A percentile compares a stretch with the other conserved stretches of the same genome.
phyloP scores from a whole-genome alignment of 2,888 invertebrate genomes.

The Macropis europaea region DNA sequence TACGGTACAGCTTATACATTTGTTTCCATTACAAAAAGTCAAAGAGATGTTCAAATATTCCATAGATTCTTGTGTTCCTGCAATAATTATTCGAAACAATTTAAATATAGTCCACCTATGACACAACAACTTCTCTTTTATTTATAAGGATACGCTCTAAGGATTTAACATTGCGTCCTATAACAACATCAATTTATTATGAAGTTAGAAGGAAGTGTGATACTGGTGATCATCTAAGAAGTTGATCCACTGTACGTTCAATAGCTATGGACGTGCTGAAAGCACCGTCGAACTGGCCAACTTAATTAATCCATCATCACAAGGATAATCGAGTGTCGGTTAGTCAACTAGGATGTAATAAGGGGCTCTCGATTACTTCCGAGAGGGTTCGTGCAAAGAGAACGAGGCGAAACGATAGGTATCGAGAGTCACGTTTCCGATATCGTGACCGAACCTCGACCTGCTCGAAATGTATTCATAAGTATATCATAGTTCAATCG shows the following conservation, averaged over 20 bases:
- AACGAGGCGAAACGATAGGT: slow-evolving; percentile 13
- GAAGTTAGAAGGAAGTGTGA: not conserved
- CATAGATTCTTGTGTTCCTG: too few species aligned
- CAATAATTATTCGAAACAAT: too few species aligned
- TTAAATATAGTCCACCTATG: too few species aligned
- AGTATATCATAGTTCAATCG: not conserved
- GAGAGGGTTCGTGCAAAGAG: slow-evolving; percentile 17
- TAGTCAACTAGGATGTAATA: slow-evolving; percentile 39
- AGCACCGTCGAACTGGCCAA: slow-evolving; percentile 10
- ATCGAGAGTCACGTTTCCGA: slow-evolving; percentile 32
- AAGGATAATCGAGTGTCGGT: slow-evolving; percentile 44
- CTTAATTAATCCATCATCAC: slow-evolving; percentile 47
- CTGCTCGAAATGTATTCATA: slow-evolving; percentile 21
- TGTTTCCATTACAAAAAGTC: too few species aligned
- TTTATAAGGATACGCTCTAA: too few species aligned
- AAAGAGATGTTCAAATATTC: too few species aligned
- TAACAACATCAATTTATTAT: too few species aligned
- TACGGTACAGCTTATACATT: too few species aligned
- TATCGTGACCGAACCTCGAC: slow-evolving; percentile 24
- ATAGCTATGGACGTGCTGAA: slow-evolving; percentile 39
- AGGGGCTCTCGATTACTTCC: slow-evolving; percentile 48
- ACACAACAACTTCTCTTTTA: too few species aligned
- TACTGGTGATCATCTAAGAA: slow-evolving; percentile 21
- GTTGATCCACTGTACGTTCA: slow-evolving; percentile 33
- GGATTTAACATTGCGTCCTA: too few species aligned